A percentile compares a stretch with the other conserved stretches of the same genome.
Evolutionary conservation across 2,888 invertebrate species (phyloP).

Genomic region (Parthenolecanium corni): DNA sequence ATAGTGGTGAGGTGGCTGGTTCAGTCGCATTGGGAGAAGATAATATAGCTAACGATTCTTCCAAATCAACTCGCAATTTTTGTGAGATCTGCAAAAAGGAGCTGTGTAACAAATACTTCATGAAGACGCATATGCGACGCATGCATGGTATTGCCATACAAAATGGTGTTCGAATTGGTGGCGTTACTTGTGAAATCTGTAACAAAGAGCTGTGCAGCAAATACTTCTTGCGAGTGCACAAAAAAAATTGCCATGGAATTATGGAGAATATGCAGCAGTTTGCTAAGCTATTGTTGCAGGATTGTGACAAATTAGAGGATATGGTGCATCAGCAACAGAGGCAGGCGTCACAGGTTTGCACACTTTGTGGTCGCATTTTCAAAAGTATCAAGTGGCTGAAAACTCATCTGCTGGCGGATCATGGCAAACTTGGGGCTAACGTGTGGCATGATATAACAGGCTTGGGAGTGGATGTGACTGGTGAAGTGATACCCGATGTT

Average conservation of each 20-base stretch:
- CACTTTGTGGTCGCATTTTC: conserved; percentile 75
- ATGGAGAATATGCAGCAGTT: conserved; percentile 46
- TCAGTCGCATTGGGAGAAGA: conserved; percentile 30
- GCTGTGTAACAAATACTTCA: conserved; percentile 98
- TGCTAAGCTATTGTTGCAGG: conserved; percentile 38
- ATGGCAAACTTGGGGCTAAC: conserved; percentile 51
- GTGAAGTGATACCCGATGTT: background rate
- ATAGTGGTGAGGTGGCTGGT: conserved; percentile 28
- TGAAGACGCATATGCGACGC: conserved; percentile 98
- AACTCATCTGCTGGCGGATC: conserved; percentile 74
- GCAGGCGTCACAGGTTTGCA: conserved; percentile 64
- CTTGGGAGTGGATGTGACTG: background rate
- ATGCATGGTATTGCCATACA: conserved; percentile 95
- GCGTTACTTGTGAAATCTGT: conserved; percentile 93
- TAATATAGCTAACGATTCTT: background rate
- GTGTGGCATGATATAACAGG: conserved; percentile 9
- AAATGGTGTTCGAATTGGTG: conserved; percentile 82
- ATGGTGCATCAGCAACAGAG: conserved; percentile 45
- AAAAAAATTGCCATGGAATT: conserved; percentile 95
- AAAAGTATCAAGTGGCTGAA: conserved; percentile 79
- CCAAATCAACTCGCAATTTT: conserved; percentile 54
- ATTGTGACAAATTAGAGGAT: conserved; percentile 47
- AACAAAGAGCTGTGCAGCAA: conserved; percentile 97
- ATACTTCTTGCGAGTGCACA: conserved; percentile 92
- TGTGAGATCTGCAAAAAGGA: conserved; percentile 98